phyloP scores from a whole-genome alignment of 2,888 invertebrate species.

The Xestia ashworthii region DNA sequence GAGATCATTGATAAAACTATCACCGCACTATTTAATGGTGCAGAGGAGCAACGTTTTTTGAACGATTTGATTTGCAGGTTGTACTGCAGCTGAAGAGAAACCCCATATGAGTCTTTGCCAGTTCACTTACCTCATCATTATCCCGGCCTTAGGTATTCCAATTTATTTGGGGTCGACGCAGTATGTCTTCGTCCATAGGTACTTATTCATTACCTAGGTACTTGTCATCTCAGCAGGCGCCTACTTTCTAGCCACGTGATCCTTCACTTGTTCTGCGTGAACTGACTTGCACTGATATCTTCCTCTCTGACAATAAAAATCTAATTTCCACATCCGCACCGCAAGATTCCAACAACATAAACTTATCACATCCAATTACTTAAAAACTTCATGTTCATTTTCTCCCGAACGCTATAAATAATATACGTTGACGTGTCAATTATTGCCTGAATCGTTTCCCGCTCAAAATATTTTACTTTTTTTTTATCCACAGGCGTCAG shows the following conservation, averaged over 20 bases:
- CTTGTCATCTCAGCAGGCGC: not conserved
- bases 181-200: not conserved
- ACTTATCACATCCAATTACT: slow-evolving; percentile 88
- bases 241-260: not conserved
- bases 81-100: not conserved
- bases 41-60: not conserved
- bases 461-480: slow-evolving; percentile 74
- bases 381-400: slow-evolving; percentile 86
- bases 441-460: slow-evolving; percentile 85
- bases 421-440: slow-evolving; percentile 88
- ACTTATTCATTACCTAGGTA: no score
- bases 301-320: slow-evolving; percentile 72
- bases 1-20: not conserved
- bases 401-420: slow-evolving; percentile 85
- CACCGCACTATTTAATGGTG: not conserved
- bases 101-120: not conserved
- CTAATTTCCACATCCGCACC: slow-evolving; percentile 77
- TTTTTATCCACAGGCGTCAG: slow-evolving; percentile 65
- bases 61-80: no score
- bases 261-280: not conserved
- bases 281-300: slow-evolving; percentile 28
- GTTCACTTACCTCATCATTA: not conserved
- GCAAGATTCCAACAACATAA: slow-evolving; percentile 77
- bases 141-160: not conserved
- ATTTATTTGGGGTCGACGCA: not conserved